A percentile compares a stretch with the other conserved stretches of the same genome.
Conservation (phyloP, 2,797 vertebrate genomes). For the Sylvilagus floridanus region DNA sequence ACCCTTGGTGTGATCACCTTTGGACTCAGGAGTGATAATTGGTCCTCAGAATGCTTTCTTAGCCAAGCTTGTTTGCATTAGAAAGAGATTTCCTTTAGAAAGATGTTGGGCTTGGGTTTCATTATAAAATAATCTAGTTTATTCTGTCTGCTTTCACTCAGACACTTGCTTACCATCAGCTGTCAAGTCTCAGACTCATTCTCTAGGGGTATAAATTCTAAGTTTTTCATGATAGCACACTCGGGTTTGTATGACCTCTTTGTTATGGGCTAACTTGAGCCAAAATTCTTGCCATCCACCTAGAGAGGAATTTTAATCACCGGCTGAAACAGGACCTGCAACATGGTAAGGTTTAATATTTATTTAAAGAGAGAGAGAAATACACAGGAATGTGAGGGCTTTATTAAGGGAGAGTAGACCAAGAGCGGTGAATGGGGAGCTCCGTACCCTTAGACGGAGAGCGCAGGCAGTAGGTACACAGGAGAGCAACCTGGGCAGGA, state of each 20-base stretch:
- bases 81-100: background rate
- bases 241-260: background rate
- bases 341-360: too few relatives aligned
- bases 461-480: too few relatives aligned
- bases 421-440: too few relatives aligned
- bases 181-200: background rate
- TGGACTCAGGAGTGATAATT: background rate
- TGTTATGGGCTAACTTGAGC: too few relatives aligned
- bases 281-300: too few relatives aligned
- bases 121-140: background rate
- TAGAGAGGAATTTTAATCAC: background rate
- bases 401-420: too few relatives aligned
- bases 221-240: slow-evolving; percentile 14
- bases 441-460: too few relatives aligned
- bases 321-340: too few relatives aligned
- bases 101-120: background rate
- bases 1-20: background rate
- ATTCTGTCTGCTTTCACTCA: background rate
- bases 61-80: background rate
- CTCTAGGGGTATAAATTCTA: background rate
- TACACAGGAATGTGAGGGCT: too few relatives aligned
- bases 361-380: too few relatives aligned
- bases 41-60: background rate
- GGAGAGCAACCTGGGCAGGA: too few relatives aligned
- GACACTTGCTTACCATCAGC: background rate